Evolutionary conservation across 2,113 vertebrate genomes (phyloP), one percentile per base, ranked within the genome.

Genomic region (Xiphophorus hellerii): DNA sequence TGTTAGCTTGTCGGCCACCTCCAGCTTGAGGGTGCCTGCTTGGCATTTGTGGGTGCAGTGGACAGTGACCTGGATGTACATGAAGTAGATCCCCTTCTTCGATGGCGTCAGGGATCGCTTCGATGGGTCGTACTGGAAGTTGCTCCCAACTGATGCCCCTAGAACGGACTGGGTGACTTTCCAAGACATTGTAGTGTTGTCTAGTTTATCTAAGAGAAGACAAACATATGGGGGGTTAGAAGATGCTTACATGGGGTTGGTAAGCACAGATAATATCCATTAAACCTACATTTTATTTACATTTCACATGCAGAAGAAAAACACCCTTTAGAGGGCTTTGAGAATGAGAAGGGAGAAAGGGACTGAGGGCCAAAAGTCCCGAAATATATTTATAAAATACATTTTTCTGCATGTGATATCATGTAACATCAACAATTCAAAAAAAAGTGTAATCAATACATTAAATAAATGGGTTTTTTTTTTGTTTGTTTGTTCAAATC

Each of bases 61-160:
- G 30, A 95, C 0, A 12, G 67, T 83, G 10, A 95, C 88, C 0
- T 90, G 13, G 0, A 92, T 5, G 37, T 92, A 94, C 2, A 94
- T 66, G 62, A 95, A 94, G 86, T 94, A 95, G 14, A 0, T 17
- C 31, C 93, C 94, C 0, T 0, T 28, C 2, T 8, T 11, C 0
- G 0, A 0, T 4, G 87, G 69, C 10, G 0, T 3, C 70, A 95
- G 83, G 0, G 15, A 54, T 0, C 31, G 12, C 2, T 54, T 74
- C 0, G 0, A 0, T 0, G 0, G 0, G 17, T 91, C 0, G 1
- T 82, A 94, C 0, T 0, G 0, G 71, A 77, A 94, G 37, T 74
- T 69, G 15, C 27, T 82, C 65, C 93, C 93, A 0, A 92, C 2
- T 6, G 92, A 9, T 0, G 0, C 1, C 1, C 22, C 0, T 0